Evolutionary conservation across 92 coral and sea anemone genomes (phyloP), one percentile per base, ranked within the genome.

Genomic region (Nematostella vectensis): DNA sequence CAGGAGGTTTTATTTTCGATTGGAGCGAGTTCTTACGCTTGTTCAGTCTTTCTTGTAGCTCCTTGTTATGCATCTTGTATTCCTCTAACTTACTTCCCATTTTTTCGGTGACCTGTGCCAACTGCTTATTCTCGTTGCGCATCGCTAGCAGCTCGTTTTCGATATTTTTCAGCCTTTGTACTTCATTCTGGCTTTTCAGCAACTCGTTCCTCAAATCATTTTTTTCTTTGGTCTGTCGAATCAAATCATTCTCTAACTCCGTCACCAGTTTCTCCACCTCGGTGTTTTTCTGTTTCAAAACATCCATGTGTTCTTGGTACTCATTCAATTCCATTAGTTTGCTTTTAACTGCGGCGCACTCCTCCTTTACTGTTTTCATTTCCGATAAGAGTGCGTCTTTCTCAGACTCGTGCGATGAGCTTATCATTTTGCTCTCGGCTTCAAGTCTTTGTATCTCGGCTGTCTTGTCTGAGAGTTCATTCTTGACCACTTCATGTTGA

Each of bases 251-350:
- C 23, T 89, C 95, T 2, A 89, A 76, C 54, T 85, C 89, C 1
- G 63, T 58, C 20, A 89, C 65, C 25, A 82, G 75, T 31, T 72
- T 77, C 63, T 89, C 97, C 22, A 82, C 89, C 21, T 85, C 81
- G 49, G 21, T 45, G 11, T 71, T 79, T 31, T 58, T 81, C 70
- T 74, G 63, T 17, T 67, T 83, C 31, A 85, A 55, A n/a, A 65
- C 68, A 1, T 80, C 77, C 31, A 62, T 48, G 19, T 63, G 54
- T 13, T 59, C 29, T 24, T 70, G 72, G 19, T 70, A 36, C 31
- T 70, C 73, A 22, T 67, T 73, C 22, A 81, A 47, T 30, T 62
- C 79, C 44, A 68, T 50, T 25, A 80, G 57, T 23, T 75, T 85
- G 24, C 29, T 70, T 67, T 71, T 69, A 3, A 63, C 47, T 19